Evolutionary conservation across 2,113 vertebrate species (phyloP).

Genomic region (Ascaphus truei): DNA sequence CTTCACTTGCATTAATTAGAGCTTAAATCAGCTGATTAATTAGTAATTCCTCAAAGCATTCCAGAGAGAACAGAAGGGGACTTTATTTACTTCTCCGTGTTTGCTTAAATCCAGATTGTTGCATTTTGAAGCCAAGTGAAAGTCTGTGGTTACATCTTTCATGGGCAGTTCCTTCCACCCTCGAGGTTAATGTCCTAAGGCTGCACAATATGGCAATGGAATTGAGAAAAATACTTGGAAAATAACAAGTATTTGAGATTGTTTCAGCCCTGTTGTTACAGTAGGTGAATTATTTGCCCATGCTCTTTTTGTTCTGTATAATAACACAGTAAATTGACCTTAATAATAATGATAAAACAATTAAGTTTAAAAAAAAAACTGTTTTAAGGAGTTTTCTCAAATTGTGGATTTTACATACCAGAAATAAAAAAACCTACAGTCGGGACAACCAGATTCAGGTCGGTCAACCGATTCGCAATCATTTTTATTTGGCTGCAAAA

Average conservation of each 20-base stretch:
- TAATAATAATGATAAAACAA: too few relatives aligned
- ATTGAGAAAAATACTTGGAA: background rate
- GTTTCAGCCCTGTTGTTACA: too few relatives aligned
- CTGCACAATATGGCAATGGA: background rate
- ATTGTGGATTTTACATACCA: too few relatives aligned
- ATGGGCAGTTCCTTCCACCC: background rate
- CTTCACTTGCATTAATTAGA: background rate
- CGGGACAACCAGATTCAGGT: too few relatives aligned
- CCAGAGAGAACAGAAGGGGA: slow-evolving; percentile 7
- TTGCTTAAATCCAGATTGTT: slow-evolving; percentile 22
- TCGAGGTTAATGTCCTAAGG: slow-evolving; percentile 1
- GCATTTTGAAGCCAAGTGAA: slow-evolving; percentile 24
- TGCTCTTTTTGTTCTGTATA: too few relatives aligned
- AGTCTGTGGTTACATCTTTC: slow-evolving; percentile 1
- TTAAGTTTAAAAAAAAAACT: too few relatives aligned
- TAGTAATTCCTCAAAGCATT: background rate
- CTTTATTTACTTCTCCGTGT: slow-evolving; percentile 3
- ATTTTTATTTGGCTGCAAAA: too few relatives aligned
- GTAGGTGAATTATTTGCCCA: too few relatives aligned
- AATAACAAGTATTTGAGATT: background rate
- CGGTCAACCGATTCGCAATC: too few relatives aligned
- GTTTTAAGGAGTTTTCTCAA: too few relatives aligned
- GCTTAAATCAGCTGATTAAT: background rate
- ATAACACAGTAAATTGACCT: too few relatives aligned
- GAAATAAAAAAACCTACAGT: too few relatives aligned